Evolutionary conservation across 2,888 invertebrate genomes (phyloP).

Genomic region (Tetragonisca angustula): DNA sequence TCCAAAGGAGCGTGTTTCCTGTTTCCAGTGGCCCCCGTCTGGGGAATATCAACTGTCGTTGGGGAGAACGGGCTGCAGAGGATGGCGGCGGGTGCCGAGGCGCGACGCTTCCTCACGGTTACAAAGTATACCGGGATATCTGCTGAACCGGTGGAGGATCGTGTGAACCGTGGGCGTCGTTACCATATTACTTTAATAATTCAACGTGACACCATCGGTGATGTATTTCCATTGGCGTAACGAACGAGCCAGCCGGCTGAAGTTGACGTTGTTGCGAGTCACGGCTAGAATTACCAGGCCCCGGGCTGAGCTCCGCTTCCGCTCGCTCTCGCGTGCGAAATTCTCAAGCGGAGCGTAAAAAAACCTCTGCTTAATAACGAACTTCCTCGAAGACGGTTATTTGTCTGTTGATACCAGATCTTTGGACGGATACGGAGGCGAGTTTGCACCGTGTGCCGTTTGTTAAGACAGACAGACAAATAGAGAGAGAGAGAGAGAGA

Average conservation of each 20-base stretch:
- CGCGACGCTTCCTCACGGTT: conserved; percentile 19
- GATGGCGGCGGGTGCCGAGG: conserved; percentile 24
- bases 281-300: conserved; percentile 42
- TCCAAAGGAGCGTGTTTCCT: conserved; percentile 55
- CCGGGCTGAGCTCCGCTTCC: neutral
- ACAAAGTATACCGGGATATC: conserved; percentile 20
- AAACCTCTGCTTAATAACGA: conserved; percentile 24
- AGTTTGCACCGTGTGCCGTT: too few species aligned
- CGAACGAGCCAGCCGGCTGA: conserved; percentile 40
- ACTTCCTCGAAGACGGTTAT: conserved; percentile 3
- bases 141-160: conserved; percentile 3
- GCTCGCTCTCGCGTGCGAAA: conserved; percentile 7
- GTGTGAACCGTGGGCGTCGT: conserved; percentile 41
- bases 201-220: conserved; percentile 53
- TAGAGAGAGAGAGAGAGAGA: too few species aligned
- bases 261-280: conserved; percentile 52
- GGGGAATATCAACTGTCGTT: conserved; percentile 55
- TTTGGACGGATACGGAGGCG: neutral
- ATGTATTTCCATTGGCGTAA: conserved; percentile 53
- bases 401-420: conserved; percentile 6
- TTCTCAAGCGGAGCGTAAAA: conserved; percentile 37
- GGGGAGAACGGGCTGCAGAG: neutral
- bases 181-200: conserved; percentile 61
- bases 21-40: conserved; percentile 41
- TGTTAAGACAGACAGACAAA: too few species aligned